Conservation (phyloP, 2,113 vertebrate genomes). For the Urocitellus parryii region DNA sequence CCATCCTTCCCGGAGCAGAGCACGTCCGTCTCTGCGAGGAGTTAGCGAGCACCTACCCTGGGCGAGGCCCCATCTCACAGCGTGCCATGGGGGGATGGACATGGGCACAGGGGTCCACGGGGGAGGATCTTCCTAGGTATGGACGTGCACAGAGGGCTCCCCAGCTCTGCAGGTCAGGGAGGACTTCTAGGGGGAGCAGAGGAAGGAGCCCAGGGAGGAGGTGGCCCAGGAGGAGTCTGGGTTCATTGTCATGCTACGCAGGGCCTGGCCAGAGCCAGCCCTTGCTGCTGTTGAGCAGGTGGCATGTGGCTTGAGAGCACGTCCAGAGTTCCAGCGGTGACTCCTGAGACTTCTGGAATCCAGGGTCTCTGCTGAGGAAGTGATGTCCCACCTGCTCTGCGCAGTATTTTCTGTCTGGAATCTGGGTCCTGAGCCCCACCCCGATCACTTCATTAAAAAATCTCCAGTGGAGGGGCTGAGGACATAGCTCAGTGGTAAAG, state of each 20-base stretch:
- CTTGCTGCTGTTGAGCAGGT: not conserved
- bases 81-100: not conserved
- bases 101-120: accelerated
- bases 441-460: not conserved
- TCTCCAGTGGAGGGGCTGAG: too few species aligned
- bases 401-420: not conserved
- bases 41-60: not conserved
- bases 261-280: not conserved
- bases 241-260: not conserved
- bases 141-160: not conserved
- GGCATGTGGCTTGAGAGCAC: not conserved
- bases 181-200: constrained; percentile 13
- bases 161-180: not conserved
- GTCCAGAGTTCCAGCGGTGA: not conserved
- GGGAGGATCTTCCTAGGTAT: not conserved
- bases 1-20: not conserved
- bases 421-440: not conserved
- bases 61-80: not conserved
- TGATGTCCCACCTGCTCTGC: not conserved
- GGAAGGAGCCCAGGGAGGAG: not conserved
- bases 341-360: not conserved
- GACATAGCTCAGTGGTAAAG: too few species aligned
- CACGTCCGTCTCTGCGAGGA: not conserved
- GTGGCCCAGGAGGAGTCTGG: not conserved
- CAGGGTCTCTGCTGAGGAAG: too few species aligned